phyloP scores from a whole-genome alignment of 2,113 vertebrate genomes.

The Thalassoma bifasciatum region DNA sequence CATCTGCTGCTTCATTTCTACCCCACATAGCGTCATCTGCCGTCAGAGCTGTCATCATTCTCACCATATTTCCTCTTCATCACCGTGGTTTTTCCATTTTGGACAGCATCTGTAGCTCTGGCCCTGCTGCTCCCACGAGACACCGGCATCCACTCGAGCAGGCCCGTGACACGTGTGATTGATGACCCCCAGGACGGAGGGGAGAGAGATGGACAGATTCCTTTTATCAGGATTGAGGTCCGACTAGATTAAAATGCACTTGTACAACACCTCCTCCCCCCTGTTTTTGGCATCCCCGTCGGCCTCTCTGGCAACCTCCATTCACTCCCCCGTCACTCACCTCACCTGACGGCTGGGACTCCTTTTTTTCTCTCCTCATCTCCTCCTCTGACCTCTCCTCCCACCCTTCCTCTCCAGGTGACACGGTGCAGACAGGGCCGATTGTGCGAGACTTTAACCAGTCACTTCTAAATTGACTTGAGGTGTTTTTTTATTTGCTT shows the following conservation, averaged over 20 bases:
- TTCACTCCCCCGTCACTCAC: constrained; percentile 40
- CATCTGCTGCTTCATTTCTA: constrained; percentile 14
- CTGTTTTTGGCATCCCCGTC: constrained; percentile 16
- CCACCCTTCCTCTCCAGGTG: constrained; percentile 16
- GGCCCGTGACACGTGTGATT: constrained; percentile 64
- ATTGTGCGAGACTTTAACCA: constrained; percentile 53
- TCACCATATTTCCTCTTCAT: constrained; percentile 6
- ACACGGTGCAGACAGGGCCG: constrained; percentile 28
- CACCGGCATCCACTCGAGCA: constrained; percentile 32
- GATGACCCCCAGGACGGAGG: constrained; percentile 65
- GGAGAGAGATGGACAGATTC: constrained; percentile 67
- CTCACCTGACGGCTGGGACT: constrained; percentile 32
- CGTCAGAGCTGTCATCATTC: neutral
- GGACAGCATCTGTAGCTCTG: constrained; percentile 58
- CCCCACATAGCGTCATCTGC: neutral
- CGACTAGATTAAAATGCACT: constrained; percentile 77
- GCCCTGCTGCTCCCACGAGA: constrained; percentile 35
- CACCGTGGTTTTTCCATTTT: constrained; percentile 32
- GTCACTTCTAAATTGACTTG: constrained; percentile 44
- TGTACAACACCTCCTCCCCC: constrained; percentile 55
- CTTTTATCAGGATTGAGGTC: constrained; percentile 73
- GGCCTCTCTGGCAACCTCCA: constrained; percentile 18
- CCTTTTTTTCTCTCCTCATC: constrained; percentile 20
- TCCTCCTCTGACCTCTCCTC: constrained; percentile 40
- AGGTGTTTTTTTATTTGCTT: constrained; percentile 43